Conservation (phyloP, 2,888 invertebrate species). For the Pristionchus exspectatus region DNA sequence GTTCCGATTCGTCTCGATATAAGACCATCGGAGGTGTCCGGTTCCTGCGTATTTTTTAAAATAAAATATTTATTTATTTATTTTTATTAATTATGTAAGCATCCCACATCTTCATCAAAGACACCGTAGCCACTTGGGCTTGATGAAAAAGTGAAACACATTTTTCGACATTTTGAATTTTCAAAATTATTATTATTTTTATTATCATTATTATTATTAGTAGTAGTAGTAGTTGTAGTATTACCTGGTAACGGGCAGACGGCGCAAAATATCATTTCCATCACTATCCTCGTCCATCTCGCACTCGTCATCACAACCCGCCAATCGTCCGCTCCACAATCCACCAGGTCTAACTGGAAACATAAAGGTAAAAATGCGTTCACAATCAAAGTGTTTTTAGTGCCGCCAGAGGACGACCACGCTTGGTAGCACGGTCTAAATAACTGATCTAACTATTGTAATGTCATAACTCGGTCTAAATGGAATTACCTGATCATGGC, state of each 20-base stretch:
- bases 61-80: background rate
- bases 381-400: background rate
- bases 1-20: constrained; percentile 61
- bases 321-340: constrained; percentile 99
- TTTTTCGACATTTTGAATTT: background rate
- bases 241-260: constrained; percentile 81
- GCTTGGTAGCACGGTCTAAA: too few relatives aligned
- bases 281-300: constrained; percentile 85
- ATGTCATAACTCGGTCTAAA: too few relatives aligned
- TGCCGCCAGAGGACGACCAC: background rate
- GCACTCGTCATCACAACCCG: constrained; percentile 99
- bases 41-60: constrained; percentile 59
- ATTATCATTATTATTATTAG: background rate
- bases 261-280: constrained; percentile 95
- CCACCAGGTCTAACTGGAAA: constrained; percentile 97
- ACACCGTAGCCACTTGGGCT: background rate
- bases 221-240: too few relatives aligned
- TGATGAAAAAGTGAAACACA: background rate
- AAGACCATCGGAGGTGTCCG: constrained; percentile 66
- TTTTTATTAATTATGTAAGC: background rate
- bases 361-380: too few relatives aligned
- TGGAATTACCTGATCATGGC: too few relatives aligned
- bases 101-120: background rate
- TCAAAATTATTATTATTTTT: too few relatives aligned
- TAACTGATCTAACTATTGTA: too few relatives aligned